Evolutionary conservation across 2,113 vertebrate genomes (phyloP).

Genomic region (Dolichallabes microphthalmus): DNA sequence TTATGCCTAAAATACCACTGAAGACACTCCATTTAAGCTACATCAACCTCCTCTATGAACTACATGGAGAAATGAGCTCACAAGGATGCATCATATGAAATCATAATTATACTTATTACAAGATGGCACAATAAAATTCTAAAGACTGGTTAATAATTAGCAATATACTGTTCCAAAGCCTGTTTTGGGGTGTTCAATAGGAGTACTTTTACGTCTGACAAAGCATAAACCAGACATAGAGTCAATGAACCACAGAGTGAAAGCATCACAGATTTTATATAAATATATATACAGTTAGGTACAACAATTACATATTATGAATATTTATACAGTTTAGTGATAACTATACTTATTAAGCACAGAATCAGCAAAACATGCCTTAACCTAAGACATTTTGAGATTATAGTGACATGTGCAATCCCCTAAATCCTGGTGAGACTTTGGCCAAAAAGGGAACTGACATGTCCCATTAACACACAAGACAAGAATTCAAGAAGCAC

Average conservation of each 20-base stretch:
- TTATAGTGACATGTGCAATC: not conserved
- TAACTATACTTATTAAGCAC: not conserved
- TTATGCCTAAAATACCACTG: constrained; percentile 77
- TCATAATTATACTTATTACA: not conserved
- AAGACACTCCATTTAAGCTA: constrained; percentile 65
- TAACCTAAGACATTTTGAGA: not conserved
- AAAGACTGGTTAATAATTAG: not conserved
- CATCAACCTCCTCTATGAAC: not conserved
- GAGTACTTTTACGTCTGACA: not conserved
- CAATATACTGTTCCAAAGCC: not conserved
- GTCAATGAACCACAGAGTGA: not conserved
- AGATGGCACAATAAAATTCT: not conserved
- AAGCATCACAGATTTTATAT: not conserved
- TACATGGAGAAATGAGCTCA: not conserved
- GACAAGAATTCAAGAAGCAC: not conserved
- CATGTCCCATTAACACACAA: not conserved
- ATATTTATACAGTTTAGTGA: not conserved
- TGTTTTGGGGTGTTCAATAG: not conserved
- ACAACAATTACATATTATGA: not conserved
- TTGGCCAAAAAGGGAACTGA: not conserved
- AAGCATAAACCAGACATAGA: not conserved
- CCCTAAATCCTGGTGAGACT: not conserved
- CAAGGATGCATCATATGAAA: not conserved
- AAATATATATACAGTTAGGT: no score
- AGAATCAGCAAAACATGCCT: no score